Percentiles rank a stretch among this genome's conserved stretches.
Conservation (phyloP, 1,140 invertebrate genomes). For the Odontomachus brunneus region DNA sequence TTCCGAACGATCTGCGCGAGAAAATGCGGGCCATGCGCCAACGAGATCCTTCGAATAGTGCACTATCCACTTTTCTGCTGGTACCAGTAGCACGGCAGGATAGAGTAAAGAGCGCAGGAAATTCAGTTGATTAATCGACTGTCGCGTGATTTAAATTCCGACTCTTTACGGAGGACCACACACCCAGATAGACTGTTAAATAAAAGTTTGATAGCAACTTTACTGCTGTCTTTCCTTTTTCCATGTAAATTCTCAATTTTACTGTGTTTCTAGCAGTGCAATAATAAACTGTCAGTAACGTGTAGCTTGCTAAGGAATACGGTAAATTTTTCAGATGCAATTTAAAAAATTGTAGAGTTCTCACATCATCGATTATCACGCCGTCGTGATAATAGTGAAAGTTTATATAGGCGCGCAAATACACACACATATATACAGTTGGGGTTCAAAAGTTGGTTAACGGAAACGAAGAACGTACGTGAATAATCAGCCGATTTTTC, state of each 20-base stretch:
- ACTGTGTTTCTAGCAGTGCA: too few species aligned
- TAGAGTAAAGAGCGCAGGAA: not conserved
- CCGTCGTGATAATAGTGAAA: too few species aligned
- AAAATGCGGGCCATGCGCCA: not conserved
- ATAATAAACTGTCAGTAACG: too few species aligned
- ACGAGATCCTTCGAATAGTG: not conserved
- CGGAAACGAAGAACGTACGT: not conserved
- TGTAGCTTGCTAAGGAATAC: too few species aligned
- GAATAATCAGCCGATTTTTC: not conserved
- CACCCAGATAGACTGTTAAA: not conserved
- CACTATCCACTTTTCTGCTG: conserved; percentile 23
- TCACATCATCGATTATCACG: too few species aligned
- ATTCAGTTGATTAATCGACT: not conserved
- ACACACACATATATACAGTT: not conserved
- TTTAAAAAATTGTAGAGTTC: too few species aligned
- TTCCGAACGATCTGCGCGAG: not conserved
- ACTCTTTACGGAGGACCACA: not conserved
- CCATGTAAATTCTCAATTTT: too few species aligned
- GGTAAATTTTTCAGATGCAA: too few species aligned
- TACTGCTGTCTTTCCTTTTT: too few species aligned
- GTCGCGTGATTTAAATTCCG: conserved; percentile 36
- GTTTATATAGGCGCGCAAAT: too few species aligned
- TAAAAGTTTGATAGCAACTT: too few species aligned
- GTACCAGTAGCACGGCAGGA: conserved; percentile 26
- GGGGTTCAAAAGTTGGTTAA: not conserved